Evolutionary conservation across 2,797 vertebrate genomes (phyloP).

Genomic region (Phalanger gymnotis): DNA sequence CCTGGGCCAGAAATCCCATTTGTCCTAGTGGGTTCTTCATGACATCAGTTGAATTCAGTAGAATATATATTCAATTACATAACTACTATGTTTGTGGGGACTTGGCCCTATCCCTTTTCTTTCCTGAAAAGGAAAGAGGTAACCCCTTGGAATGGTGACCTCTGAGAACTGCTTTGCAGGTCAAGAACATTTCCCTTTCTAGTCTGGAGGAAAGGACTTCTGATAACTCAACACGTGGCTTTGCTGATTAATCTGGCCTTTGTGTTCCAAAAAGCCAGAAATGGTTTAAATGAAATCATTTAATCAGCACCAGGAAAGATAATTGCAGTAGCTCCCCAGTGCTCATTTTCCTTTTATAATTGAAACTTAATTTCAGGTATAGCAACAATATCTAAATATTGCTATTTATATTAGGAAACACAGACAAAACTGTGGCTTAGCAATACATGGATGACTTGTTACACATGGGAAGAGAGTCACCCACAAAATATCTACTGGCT

Average conservation of each 20-base stretch:
- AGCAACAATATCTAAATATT: slow-evolving; percentile 56
- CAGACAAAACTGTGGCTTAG: slow-evolving; percentile 40
- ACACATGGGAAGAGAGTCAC: slow-evolving; percentile 6
- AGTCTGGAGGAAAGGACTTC: slow-evolving; percentile 13
- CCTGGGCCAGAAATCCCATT: neutral
- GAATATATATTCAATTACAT: neutral
- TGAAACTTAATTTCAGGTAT: slow-evolving; percentile 56
- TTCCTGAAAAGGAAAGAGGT: slow-evolving; percentile 9
- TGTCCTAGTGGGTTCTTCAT: neutral
- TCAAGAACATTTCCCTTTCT: neutral
- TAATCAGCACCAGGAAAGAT: slow-evolving; percentile 47
- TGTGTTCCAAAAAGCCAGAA: slow-evolving; percentile 48
- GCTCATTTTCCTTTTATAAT: slow-evolving; percentile 37
- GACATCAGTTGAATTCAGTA: neutral
- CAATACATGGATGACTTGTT: slow-evolving; percentile 4
- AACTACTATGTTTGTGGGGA: neutral
- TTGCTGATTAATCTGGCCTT: slow-evolving; percentile 39
- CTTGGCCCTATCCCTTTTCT: neutral
- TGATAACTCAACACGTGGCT: slow-evolving; percentile 32
- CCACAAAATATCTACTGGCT: slow-evolving; percentile 37
- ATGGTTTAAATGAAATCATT: slow-evolving; percentile 41
- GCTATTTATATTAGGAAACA: slow-evolving; percentile 50
- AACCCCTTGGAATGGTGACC: neutral
- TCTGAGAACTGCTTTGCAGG: slow-evolving; percentile 18
- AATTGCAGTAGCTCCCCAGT: slow-evolving; percentile 45